Base-by-base conservation (phyloP, 2,797 vertebrate species). In the Anabacerthia variegaticeps region DNA sequence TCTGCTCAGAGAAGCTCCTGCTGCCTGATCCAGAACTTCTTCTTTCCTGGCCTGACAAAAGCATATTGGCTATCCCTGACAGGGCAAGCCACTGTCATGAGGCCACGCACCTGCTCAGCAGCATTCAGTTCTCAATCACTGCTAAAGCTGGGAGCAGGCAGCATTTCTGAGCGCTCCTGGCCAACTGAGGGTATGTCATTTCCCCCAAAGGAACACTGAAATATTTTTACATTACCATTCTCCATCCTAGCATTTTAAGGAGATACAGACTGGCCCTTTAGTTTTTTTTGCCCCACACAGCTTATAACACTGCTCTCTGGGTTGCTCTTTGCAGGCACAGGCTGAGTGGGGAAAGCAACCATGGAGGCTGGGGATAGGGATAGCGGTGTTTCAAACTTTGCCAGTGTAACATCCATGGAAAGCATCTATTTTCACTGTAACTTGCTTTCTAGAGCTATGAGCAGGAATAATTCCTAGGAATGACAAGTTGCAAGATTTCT, bases 261-360 rank as follows among this genome's bases (percentile, higher is more conserved):
- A 71, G 26, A 20, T 6, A 3, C 4, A n/a, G 19, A 20, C 6
- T 2, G 1, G 17, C 6, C n/a, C 2, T 32, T 32, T 21, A 4
- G 15, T 4, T 6, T 27, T 0, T 0, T 69, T 71, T 37, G 0
- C 9, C 26, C 3, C 1, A 0, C 1, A 0, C 4, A 27, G 23
- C 9, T 68, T 56, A 13, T 14, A 79, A 2, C 6, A 23, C 26
- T 9, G 11, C 43, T 66, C 10, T 37, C 30, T 12, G 55, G 14
- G 14, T 46, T 62, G 55, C 18, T 90, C 34, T 58, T 63, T 26
- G 17, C 23, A 54, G 4, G 3, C 7, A 1, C 4, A 21, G 14
- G 6, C 17, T 82, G 12, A 3, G 1, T 26, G 20, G 48, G 43
- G 26, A 71, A 73, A 67, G 43, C 26, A 49, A 12, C 12, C 32